Percentiles rank a stretch among this genome's conserved stretches.
Evolutionary conservation across 1,140 invertebrate species (phyloP).

Genomic region (Drosophila eugracilis): DNA sequence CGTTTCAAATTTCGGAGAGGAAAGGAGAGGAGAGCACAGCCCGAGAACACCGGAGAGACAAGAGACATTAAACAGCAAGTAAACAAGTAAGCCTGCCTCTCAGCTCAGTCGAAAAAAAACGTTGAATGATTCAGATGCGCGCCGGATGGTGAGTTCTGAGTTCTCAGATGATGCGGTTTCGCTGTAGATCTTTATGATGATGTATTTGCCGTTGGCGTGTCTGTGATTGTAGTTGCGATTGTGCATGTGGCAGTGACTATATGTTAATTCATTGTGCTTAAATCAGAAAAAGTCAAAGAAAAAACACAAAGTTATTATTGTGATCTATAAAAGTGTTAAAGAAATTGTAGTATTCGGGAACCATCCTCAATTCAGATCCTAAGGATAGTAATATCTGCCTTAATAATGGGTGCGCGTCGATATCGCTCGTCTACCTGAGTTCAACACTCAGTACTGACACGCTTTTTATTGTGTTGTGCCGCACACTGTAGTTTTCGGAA

Average conservation of each 20-base stretch:
- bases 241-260: constrained; percentile 20
- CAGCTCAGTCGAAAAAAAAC: constrained; percentile 47
- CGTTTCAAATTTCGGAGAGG: background rate
- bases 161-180: constrained; percentile 7
- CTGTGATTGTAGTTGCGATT: constrained; percentile 6
- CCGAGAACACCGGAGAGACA: constrained; percentile 4
- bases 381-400: background rate
- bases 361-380: background rate
- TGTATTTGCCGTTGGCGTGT: constrained; percentile 13
- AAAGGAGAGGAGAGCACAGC: background rate
- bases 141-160: constrained; percentile 52
- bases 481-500: background rate
- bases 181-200: constrained; percentile 1
- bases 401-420: constrained; percentile 1
- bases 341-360: too few species aligned
- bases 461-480: background rate
- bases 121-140: constrained; percentile 56
- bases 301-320: background rate
- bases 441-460: background rate
- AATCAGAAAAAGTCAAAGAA: background rate
- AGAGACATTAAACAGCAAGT: constrained; percentile 3
- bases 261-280: background rate
- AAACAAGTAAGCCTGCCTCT: constrained; percentile 14
- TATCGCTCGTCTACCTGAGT: constrained; percentile 18
- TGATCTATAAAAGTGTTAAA: background rate